Percentiles rank a stretch among this genome's conserved stretches.
Conservation (phyloP, 1,140 invertebrate genomes). For the Tetranychus cinnabarinus region DNA sequence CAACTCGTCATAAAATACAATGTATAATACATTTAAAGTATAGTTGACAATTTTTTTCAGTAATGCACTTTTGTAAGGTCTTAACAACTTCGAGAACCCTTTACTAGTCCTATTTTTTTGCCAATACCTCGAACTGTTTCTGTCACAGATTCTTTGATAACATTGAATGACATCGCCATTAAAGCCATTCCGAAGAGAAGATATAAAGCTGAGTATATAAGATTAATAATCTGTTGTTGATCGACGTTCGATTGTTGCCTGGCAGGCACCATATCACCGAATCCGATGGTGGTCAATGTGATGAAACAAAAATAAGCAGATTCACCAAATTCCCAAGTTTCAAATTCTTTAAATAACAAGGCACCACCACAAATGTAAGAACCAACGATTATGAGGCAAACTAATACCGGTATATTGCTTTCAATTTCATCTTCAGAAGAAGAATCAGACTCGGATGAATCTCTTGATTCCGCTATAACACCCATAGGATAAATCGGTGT, state of each 20-base stretch:
- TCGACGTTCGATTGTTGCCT: conserved; percentile 17
- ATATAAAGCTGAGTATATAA: conserved; percentile 62
- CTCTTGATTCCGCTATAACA: neutral
- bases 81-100: conserved; percentile 4
- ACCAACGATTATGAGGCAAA: conserved; percentile 64
- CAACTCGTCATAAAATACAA: neutral
- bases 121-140: conserved; percentile 23
- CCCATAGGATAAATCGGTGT: neutral
- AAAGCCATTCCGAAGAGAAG: conserved; percentile 86
- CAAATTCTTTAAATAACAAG: conserved; percentile 52
- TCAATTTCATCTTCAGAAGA: conserved; percentile 6
- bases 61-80: neutral
- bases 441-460: neutral
- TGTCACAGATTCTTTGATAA: conserved; percentile 36
- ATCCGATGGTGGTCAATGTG: conserved; percentile 79
- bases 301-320: conserved; percentile 90
- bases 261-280: conserved; percentile 73
- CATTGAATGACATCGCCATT: conserved; percentile 92
- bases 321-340: conserved; percentile 57
- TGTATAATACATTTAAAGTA: neutral
- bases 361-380: conserved; percentile 69
- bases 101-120: conserved; percentile 23
- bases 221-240: conserved; percentile 11
- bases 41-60: neutral
- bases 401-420: conserved; percentile 43